phyloP scores from a whole-genome alignment of 1,140 invertebrate species.

The Stegodyphus dumicola region DNA sequence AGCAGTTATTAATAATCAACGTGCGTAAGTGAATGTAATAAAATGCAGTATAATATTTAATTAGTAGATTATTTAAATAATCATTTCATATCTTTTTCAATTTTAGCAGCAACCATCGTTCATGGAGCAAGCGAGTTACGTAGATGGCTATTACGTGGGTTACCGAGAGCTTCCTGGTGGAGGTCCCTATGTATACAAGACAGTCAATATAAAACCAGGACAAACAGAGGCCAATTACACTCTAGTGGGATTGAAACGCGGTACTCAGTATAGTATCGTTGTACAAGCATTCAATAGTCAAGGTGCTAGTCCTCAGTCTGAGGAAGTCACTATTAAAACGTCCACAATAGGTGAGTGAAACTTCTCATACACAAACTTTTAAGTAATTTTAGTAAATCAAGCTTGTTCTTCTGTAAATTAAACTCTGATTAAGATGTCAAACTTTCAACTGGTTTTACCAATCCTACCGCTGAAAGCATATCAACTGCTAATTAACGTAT shows the following conservation, averaged over 20 bases:
- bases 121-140: slow-evolving; percentile 46
- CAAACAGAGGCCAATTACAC: slow-evolving; percentile 60
- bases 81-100: not conserved
- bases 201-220: slow-evolving; percentile 50
- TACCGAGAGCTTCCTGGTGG: slow-evolving; percentile 69
- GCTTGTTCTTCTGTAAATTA: too few relatives aligned
- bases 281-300: slow-evolving; percentile 69
- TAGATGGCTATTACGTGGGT: slow-evolving; percentile 76
- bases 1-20: not conserved
- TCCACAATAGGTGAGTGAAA: slow-evolving; percentile 76
- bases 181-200: slow-evolving; percentile 62
- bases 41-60: too few relatives aligned
- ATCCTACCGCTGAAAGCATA: too few relatives aligned
- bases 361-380: not conserved
- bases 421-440: too few relatives aligned
- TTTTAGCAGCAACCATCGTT: slow-evolving; percentile 47
- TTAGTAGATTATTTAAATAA: too few relatives aligned
- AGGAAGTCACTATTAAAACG: slow-evolving; percentile 80
- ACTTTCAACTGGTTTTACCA: too few relatives aligned
- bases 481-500: not conserved
- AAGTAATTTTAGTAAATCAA: too few relatives aligned
- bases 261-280: slow-evolving; percentile 67
- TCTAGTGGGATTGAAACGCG: slow-evolving; percentile 65
- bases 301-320: slow-evolving; percentile 78
- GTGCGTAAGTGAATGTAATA: too few relatives aligned